Evolutionary conservation across 2,888 invertebrate species (phyloP).

Genomic region (Eupithecia abbreviata): DNA sequence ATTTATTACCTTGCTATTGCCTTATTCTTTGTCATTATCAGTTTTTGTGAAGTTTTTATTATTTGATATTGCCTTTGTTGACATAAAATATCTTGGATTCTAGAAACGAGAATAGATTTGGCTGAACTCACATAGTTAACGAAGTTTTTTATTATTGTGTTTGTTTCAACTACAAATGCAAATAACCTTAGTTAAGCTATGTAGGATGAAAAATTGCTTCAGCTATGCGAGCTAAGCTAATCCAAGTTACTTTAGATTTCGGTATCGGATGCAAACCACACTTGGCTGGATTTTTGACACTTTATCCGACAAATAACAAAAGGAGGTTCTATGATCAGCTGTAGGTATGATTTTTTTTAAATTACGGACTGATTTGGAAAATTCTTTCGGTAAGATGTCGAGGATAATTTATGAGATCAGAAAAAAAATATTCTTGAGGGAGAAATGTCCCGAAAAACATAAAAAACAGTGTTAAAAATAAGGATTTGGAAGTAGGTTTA

Average conservation of each 20-base stretch:
- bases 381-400: no score
- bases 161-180: background rate
- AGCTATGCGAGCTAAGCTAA: background rate
- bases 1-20: no score
- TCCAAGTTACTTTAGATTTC: background rate
- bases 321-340: no score
- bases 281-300: background rate
- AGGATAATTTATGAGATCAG: no score
- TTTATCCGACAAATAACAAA: background rate
- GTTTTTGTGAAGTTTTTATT: no score
- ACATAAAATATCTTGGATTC: background rate
- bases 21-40: no score
- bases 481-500: no score
- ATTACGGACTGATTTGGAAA: no score
- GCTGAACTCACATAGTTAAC: background rate
- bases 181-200: background rate
- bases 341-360: no score
- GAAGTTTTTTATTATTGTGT: background rate
- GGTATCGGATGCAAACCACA: background rate
- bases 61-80: background rate
- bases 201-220: background rate
- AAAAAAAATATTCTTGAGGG: no score
- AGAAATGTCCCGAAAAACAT: no score
- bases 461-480: no score
- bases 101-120: background rate